phyloP scores from a whole-genome alignment of 2,888 invertebrate genomes.

The Thymelicus acteon region DNA sequence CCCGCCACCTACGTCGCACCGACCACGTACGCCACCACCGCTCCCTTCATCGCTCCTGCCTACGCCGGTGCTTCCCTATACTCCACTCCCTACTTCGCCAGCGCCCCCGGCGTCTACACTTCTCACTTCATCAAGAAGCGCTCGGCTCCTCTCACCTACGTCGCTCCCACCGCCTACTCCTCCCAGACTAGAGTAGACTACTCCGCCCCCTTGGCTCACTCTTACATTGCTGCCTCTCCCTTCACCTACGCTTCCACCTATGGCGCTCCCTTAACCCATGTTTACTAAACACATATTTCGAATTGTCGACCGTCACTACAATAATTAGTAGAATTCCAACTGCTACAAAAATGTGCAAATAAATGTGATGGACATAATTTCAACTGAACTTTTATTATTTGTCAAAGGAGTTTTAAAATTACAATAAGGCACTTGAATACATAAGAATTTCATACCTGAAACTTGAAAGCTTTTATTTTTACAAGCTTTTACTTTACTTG shows the following conservation, averaged over 20 bases:
- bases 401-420: too few species aligned
- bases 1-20: conserved; percentile 51
- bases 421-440: too few species aligned
- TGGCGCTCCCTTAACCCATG: conserved; percentile 1
- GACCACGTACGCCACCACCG: conserved; percentile 49
- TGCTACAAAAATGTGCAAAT: too few species aligned
- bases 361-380: too few species aligned
- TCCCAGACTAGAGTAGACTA: conserved; percentile 57
- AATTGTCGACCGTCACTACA: background rate
- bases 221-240: conserved; percentile 45
- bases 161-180: conserved; percentile 54
- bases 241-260: conserved; percentile 20
- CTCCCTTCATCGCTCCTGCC: conserved; percentile 44
- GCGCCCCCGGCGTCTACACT: conserved; percentile 33
- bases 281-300: background rate
- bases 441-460: too few species aligned
- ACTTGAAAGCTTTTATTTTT: too few species aligned
- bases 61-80: conserved; percentile 44
- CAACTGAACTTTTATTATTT: too few species aligned
- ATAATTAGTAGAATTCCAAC: conserved; percentile 4
- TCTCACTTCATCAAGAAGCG: conserved; percentile 42
- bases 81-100: conserved; percentile 51
- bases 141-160: conserved; percentile 47
- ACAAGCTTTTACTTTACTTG: too few species aligned
- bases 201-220: conserved; percentile 49